These are phyloP conservation scores for Tridacna crocea DNA, from an alignment of 2,888 invertebrate genomes.

Conservation along the genomic window DNA sequence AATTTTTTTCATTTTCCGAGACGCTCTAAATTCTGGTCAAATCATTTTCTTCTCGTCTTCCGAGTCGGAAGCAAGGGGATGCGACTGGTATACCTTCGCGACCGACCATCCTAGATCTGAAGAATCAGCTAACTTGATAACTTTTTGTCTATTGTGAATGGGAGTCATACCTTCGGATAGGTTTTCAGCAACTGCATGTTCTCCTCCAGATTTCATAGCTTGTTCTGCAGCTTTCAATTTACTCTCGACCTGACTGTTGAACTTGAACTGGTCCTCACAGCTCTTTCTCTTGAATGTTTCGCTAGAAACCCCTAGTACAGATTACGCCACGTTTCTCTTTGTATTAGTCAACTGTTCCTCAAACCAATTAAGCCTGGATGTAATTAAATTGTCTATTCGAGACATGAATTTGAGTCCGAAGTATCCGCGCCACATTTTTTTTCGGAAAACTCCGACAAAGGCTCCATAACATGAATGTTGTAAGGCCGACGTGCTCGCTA, in stretches of 20 bases:
- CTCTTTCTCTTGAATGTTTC: too few species aligned
- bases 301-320: too few species aligned
- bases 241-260: neutral
- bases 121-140: constrained; percentile 32
- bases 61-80: constrained; percentile 26
- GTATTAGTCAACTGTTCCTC: neutral
- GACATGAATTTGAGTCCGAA: neutral
- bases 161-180: neutral
- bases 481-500: too few species aligned
- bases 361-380: too few species aligned
- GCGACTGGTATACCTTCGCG: constrained; percentile 16
- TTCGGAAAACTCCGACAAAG: too few species aligned
- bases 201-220: too few species aligned
- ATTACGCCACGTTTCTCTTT: too few species aligned
- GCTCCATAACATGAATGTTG: too few species aligned
- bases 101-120: constrained; percentile 32
- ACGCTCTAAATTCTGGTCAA: constrained; percentile 15
- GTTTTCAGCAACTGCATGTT: neutral
- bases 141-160: constrained; percentile 27
- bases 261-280: too few species aligned
- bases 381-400: too few species aligned
- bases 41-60: constrained; percentile 20
- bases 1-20: neutral
- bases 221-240: too few species aligned
- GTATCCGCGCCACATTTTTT: neutral